These are phyloP conservation scores for Passer montanus DNA, from an alignment of 2,113 vertebrate species.

Conservation along the genomic window DNA sequence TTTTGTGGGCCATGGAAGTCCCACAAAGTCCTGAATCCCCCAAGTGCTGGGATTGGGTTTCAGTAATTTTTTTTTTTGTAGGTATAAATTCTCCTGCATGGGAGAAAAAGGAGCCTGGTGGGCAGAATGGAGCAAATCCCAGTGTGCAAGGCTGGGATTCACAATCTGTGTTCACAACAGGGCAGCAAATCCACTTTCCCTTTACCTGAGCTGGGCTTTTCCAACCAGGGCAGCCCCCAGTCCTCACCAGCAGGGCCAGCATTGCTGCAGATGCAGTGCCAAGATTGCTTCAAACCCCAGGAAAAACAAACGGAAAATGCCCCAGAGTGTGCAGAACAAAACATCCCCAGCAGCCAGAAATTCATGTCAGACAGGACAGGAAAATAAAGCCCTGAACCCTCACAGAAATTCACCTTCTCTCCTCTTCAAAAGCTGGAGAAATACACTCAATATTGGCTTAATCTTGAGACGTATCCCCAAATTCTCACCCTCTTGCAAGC, in stretches of 20 bases:
- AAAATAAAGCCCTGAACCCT: neutral
- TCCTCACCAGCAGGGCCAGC: neutral
- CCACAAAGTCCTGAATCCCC: neutral
- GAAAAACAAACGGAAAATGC: neutral
- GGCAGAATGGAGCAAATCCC: neutral
- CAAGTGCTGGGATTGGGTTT: neutral
- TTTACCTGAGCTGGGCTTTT: accelerated
- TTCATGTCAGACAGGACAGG: neutral
- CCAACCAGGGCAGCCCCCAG: neutral
- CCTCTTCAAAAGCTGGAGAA: neutral
- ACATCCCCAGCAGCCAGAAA: neutral
- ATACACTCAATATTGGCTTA: accelerated
- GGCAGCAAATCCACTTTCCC: neutral
- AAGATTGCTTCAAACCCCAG: neutral
- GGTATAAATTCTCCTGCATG: neutral
- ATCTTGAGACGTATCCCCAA: accelerated
- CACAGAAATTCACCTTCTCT: neutral
- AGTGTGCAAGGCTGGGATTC: neutral
- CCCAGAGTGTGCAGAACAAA: neutral
- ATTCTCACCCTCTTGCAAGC: neutral
- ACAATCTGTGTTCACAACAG: neutral
- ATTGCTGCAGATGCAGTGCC: neutral
- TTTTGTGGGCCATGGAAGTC: accelerated
- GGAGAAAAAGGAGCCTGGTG: neutral
- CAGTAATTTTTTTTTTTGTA: neutral